Evolutionary conservation across 2,113 vertebrate genomes (phyloP).

Genomic region (Colossoma macropomum): DNA sequence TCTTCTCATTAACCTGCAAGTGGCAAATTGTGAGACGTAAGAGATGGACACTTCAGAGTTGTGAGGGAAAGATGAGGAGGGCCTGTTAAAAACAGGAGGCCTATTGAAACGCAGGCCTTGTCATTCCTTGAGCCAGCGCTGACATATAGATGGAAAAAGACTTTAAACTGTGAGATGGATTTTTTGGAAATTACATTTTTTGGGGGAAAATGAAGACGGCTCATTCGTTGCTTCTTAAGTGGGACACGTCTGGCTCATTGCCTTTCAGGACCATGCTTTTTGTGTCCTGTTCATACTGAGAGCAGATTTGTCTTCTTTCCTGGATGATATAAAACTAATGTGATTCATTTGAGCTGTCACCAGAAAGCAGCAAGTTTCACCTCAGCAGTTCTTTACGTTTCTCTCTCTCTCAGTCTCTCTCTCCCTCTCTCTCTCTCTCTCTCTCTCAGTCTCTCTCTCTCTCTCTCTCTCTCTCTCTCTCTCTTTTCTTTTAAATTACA

Average conservation of each 20-base stretch:
- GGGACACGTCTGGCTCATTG: conserved; percentile 41
- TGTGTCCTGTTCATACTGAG: conserved; percentile 36
- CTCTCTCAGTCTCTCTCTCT: neutral
- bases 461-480: neutral
- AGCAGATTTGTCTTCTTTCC: conserved; percentile 28
- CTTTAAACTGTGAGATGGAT: neutral
- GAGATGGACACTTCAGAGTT: neutral
- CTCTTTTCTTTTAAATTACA: neutral
- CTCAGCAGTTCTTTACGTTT: neutral
- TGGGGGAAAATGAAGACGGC: neutral
- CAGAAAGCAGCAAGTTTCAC: neutral
- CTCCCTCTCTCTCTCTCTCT: neutral
- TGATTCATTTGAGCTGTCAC: conserved; percentile 41
- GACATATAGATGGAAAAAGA: conserved; percentile 2
- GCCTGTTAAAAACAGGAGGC: neutral
- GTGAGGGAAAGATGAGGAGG: neutral
- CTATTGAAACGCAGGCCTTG: neutral
- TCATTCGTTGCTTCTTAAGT: conserved; percentile 32
- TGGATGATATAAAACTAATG: conserved; percentile 45
- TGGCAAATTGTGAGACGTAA: neutral
- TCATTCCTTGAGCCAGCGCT: neutral
- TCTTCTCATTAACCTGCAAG: neutral
- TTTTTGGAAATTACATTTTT: conserved; percentile 2
- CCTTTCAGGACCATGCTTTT: conserved; percentile 21
- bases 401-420: neutral